Percentiles rank a stretch among this genome's conserved stretches.
Conservation (phyloP, 1,140 invertebrate species). For the Aphelenchoides fujianensis region DNA sequence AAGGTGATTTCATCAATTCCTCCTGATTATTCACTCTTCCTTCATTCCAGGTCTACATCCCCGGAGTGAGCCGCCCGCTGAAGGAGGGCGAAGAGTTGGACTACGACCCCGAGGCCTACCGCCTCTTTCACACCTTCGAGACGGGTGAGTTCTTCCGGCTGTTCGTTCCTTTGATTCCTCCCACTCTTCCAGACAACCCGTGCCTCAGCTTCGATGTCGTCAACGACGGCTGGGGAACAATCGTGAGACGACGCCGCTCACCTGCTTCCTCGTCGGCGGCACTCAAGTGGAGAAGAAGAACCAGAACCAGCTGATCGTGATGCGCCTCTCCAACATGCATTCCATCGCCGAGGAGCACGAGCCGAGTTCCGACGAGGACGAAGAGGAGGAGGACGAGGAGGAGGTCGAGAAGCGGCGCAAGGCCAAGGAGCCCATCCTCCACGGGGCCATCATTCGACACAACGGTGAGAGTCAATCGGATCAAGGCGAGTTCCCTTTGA, state of each 20-base stretch:
- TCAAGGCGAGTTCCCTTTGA: slow-evolving; percentile 36
- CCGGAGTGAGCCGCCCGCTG: slow-evolving; percentile 42
- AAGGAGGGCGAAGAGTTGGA: slow-evolving; percentile 48
- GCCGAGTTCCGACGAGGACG: slow-evolving; percentile 40
- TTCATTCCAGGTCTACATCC: slow-evolving; percentile 48
- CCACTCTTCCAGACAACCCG: slow-evolving; percentile 41
- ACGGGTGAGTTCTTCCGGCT: no score
- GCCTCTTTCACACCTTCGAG: slow-evolving; percentile 50
- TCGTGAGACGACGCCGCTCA: slow-evolving; percentile 32
- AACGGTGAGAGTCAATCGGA: slow-evolving; percentile 44
- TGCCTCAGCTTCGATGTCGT: slow-evolving; percentile 50
- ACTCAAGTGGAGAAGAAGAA: slow-evolving; percentile 51
- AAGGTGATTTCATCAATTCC: slow-evolving; percentile 20
- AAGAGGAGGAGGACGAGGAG: slow-evolving; percentile 40
- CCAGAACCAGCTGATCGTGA: slow-evolving; percentile 44
- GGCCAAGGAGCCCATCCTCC: slow-evolving; percentile 32
- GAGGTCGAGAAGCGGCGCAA: slow-evolving; percentile 22
- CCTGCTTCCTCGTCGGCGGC: slow-evolving; percentile 42
- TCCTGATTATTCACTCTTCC: background rate
- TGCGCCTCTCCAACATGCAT: slow-evolving; percentile 47
- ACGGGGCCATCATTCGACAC: slow-evolving; percentile 48
- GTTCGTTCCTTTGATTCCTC: background rate
- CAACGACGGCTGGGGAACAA: slow-evolving; percentile 42
- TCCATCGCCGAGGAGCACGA: slow-evolving; percentile 31
- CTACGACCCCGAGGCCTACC: slow-evolving; percentile 50